Evolutionary conservation across 2,113 vertebrate genomes (phyloP).

Genomic region (Willisornis vidua): DNA sequence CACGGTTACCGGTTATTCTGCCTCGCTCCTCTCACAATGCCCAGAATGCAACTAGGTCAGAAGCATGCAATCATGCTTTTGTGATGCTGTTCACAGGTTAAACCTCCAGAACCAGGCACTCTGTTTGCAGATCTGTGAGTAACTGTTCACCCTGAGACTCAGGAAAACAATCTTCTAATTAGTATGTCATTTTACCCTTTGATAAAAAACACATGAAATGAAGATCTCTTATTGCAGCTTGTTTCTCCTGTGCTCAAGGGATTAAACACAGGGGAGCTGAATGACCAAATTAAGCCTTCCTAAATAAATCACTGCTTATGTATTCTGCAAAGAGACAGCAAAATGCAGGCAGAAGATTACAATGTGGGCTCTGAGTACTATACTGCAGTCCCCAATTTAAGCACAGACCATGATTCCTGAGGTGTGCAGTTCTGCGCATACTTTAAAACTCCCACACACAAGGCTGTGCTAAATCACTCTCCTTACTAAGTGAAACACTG

Average conservation of each 20-base stretch:
- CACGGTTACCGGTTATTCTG: not conserved
- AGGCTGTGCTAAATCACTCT: conserved; percentile 27
- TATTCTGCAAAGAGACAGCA: not conserved
- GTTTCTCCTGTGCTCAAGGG: not conserved
- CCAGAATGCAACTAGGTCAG: not conserved
- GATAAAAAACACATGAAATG: not conserved
- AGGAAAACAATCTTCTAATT: not conserved
- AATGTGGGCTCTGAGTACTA: not conserved
- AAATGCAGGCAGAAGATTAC: not conserved
- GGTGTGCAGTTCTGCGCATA: not conserved
- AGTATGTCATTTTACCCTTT: not conserved
- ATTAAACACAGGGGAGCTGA: not conserved
- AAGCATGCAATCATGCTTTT: not conserved
- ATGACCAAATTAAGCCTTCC: not conserved
- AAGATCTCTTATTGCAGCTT: not conserved
- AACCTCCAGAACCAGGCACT: not conserved
- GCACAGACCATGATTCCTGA: not conserved
- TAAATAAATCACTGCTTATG: not conserved
- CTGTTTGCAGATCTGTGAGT: not conserved
- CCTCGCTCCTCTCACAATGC: not conserved
- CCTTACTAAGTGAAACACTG: conserved; percentile 40
- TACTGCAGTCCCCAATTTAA: not conserved
- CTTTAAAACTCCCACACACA: conserved; percentile 41
- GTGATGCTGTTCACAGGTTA: not conserved
- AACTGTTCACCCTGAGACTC: not conserved